Base-by-base conservation (phyloP, 2,113 vertebrate genomes). In the Catharus bicknelli region DNA sequence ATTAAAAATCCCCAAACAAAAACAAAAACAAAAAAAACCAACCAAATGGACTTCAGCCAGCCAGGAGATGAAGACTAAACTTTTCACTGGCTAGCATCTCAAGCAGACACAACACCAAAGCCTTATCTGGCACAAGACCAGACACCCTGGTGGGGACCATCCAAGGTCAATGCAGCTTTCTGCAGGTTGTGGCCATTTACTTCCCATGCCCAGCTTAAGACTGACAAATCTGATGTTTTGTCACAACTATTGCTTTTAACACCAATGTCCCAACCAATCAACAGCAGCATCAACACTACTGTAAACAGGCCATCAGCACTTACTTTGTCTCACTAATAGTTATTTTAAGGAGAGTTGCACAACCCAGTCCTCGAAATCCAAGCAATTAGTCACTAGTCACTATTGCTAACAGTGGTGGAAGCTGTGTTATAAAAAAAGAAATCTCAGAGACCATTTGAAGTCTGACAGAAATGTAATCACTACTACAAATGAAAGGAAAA, bases 381-480 rank as follows among this genome's bases (percentile, higher is more conserved):
- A 84, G 61, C 55, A 88, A 81, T 51, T 67, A 88, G 69, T 67
- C 79, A 58, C 50, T 61, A 64, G 40, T 29, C 68, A 21, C 48
- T 72, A 55, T 32, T 72, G 55, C 42, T 50, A 78, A 78, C 45
- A 48, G 53, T 19, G 22, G 19, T 8, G 42, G 53, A 94, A 93
- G 40, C 48, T n/a, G 61, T 14, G 26, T 12, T 27, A 47, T 4
- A 48, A 19, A 83, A 75, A 68, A 47, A 40, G 45, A 82, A 88
- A 66, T 77, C 50, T 88, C 48, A 26, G 42, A 61, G 22, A 69
- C 55, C 50, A 72, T 73, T 27, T 51, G 32, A 90, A 34, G 38
- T 73, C 55, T 66, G 64, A 80, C 18, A 85, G 62, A 87, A 92
- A 58, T 38, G 29, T 47, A 92, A 82, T 74, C 57, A 36, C 53